These are phyloP conservation scores for Notiomystis cincta DNA, from an alignment of 2,113 vertebrate species.

Conservation along the genomic window DNA sequence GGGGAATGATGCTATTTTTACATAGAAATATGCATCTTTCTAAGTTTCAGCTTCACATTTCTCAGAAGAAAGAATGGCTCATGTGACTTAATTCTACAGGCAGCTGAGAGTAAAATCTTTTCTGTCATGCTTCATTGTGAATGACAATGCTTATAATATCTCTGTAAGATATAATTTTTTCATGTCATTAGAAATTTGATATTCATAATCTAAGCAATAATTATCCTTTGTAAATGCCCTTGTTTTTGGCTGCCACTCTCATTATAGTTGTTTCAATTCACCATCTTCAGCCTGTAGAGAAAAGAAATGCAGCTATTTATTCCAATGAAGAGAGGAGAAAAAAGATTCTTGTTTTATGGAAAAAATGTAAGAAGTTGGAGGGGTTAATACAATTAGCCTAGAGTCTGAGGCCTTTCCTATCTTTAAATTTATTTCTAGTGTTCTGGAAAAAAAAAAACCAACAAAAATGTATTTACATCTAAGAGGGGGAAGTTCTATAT, in stretches of 20 bases:
- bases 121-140: conserved; percentile 42
- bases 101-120: conserved; percentile 19
- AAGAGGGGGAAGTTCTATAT: background rate
- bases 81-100: conserved; percentile 2
- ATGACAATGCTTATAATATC: conserved; percentile 41
- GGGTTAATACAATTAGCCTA: background rate
- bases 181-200: conserved; percentile 49
- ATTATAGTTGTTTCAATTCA: conserved; percentile 37
- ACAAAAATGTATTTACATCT: background rate
- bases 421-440: background rate
- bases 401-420: background rate
- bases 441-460: background rate
- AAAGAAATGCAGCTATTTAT: conserved; percentile 6
- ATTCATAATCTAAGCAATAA: conserved; percentile 60
- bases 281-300: background rate
- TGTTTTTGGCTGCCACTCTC: conserved; percentile 43
- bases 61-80: background rate
- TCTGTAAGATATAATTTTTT: conserved; percentile 28
- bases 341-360: background rate
- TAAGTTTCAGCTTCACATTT: background rate
- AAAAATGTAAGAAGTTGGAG: background rate
- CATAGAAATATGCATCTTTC: background rate
- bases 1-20: background rate
- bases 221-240: conserved; percentile 41
- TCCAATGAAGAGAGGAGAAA: background rate